Percentiles rank a stretch among this genome's conserved stretches.
These are phyloP conservation scores for Chionis minor DNA, from an alignment of 2,113 vertebrate species.

Conservation along the genomic window DNA sequence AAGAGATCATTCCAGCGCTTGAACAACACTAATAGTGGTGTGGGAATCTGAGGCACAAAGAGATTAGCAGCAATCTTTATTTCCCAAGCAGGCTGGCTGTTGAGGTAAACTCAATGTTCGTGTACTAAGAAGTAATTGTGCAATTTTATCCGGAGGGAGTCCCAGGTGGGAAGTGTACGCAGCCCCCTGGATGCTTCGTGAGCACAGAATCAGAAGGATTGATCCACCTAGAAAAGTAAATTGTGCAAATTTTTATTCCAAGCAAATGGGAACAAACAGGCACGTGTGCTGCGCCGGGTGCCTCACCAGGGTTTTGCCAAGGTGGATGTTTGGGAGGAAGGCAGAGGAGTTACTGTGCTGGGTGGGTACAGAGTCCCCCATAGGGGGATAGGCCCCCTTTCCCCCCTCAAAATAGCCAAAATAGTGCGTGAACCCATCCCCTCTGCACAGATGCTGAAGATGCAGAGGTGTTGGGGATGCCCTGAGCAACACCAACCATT, in stretches of 20 bases:
- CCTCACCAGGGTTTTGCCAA: not conserved
- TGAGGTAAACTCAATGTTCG: not conserved
- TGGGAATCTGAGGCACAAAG: not conserved
- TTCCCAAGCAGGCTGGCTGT: not conserved
- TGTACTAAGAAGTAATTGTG: not conserved
- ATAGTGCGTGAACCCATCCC: fast-evolving
- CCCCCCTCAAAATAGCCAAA: not conserved
- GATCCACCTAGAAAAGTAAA: not conserved
- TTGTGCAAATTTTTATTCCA: not conserved
- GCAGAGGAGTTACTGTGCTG: not conserved
- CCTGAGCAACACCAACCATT: not conserved
- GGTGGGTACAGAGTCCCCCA: not conserved
- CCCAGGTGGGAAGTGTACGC: not conserved
- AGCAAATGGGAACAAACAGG: not conserved
- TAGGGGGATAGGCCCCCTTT: not conserved
- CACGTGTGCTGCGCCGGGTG: fast-evolving
- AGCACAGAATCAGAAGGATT: not conserved
- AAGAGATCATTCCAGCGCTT: not conserved
- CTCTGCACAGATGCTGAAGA: not conserved
- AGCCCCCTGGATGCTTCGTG: fast-evolving
- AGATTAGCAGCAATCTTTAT: not conserved
- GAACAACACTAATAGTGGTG: not conserved
- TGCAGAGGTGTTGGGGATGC: not conserved
- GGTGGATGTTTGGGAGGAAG: not conserved
- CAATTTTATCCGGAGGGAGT: not conserved